Conservation (phyloP, 2,113 vertebrate species). For the Onychorhynchus coronatus region DNA sequence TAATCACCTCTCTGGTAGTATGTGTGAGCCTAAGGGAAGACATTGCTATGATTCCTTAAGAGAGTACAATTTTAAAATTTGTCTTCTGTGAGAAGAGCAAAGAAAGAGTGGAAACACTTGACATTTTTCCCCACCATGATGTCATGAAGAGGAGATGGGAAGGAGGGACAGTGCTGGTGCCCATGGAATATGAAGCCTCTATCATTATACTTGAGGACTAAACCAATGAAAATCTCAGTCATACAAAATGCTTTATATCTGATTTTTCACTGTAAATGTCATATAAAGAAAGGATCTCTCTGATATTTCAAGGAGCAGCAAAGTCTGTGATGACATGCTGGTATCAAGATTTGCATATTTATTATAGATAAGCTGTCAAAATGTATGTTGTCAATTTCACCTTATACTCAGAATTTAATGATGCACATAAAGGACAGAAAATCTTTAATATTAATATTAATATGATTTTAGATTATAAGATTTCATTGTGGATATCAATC, state of each 20-base stretch:
- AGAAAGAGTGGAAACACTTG: background rate
- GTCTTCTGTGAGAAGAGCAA: background rate
- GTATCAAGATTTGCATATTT: conserved; percentile 82
- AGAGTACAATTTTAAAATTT: background rate
- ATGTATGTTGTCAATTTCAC: conserved; percentile 83
- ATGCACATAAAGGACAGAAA: conserved; percentile 81
- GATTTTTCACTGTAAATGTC: conserved; percentile 74
- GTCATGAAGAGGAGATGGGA: background rate
- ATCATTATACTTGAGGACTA: conserved; percentile 34
- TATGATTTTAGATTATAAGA: conserved; percentile 83
- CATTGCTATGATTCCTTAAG: background rate
- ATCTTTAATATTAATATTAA: conserved; percentile 89
- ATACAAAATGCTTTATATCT: conserved; percentile 60
- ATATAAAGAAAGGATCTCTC: conserved; percentile 69
- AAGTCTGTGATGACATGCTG: conserved; percentile 75
- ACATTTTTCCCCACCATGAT: background rate
- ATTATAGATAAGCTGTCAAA: conserved; percentile 86
- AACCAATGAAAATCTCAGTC: conserved; percentile 45
- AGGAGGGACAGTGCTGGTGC: conserved; percentile 14
- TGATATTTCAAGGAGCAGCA: conserved; percentile 72
- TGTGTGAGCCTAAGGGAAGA: background rate
- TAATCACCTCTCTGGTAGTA: background rate
- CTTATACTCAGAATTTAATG: conserved; percentile 81
- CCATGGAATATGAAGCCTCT: background rate
- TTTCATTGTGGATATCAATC: conserved; percentile 80